Percentiles rank a stretch among this genome's conserved stretches.
Conservation (phyloP, 2,888 invertebrate species). For the Aphrophora alni region DNA sequence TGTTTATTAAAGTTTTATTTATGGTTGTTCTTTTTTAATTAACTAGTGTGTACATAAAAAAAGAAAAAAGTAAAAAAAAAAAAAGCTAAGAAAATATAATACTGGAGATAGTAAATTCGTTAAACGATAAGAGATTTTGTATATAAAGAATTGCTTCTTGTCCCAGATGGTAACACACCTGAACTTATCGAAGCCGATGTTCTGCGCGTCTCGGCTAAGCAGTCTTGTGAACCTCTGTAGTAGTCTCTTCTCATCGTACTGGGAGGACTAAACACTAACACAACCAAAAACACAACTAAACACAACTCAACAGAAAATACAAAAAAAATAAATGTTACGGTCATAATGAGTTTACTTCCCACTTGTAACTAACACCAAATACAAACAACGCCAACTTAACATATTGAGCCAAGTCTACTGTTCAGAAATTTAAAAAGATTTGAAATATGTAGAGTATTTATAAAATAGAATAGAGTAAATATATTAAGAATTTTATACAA, state of each 20-base stretch:
- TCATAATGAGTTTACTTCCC: neutral
- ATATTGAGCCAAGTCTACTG: slow-evolving; percentile 31
- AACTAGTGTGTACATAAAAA: no score
- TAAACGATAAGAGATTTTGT: no score
- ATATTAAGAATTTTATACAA: no score
- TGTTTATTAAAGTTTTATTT: no score
- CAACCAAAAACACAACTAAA: slow-evolving; percentile 35
- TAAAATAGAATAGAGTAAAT: neutral
- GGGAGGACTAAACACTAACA: slow-evolving; percentile 46
- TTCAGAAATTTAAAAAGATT: slow-evolving; percentile 3
- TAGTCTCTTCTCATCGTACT: slow-evolving; percentile 78
- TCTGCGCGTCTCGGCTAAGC: slow-evolving; percentile 67
- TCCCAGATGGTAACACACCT: slow-evolving; percentile 33
- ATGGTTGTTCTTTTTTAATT: no score
- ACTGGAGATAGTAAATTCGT: no score
- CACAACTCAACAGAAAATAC: slow-evolving; percentile 50
- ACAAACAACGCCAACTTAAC: slow-evolving; percentile 6
- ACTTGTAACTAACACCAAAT: slow-evolving; percentile 15
- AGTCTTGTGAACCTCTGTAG: slow-evolving; percentile 91
- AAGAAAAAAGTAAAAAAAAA: no score
- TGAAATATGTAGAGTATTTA: slow-evolving; percentile 19
- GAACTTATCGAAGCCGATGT: slow-evolving; percentile 48
- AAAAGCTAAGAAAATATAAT: no score
- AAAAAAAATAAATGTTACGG: slow-evolving; percentile 36
- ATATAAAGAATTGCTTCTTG: no score